Base-by-base conservation (phyloP, 2,888 invertebrate genomes). In the Pandemis heparana region DNA sequence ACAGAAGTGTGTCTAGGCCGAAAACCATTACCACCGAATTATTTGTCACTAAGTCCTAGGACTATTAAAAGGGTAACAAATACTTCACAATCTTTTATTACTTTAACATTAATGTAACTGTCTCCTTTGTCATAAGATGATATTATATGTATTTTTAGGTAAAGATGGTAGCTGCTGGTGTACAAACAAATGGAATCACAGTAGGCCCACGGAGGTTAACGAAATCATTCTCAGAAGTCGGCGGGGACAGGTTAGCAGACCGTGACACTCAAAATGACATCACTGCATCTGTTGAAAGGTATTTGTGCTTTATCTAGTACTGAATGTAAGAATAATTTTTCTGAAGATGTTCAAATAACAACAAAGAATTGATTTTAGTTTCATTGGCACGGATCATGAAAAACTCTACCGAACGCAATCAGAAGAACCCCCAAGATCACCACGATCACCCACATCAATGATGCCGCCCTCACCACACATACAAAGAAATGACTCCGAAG, bases 141-240 rank as follows among this genome's bases (percentile, higher is more conserved):
- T 41, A 9, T 53, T 14, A 38, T 1, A 5, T 48, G 64, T 46
- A 63, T 16, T 80, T 89, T 69, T 81, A 97, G 95, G 97, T 98
- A 23, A 97, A 97, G 89, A 98, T 98, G 96, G 97, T 98, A 61
- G 98, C 98, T 12, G 98, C 98, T 85, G 98, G 97, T 23, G 98
- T 98, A 10, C 98, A 98, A 92, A 98, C 98, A 3, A 98, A 98
- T 89, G 98, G 98, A 1, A 92, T 96, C 75, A 92, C 96, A 72
- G 89, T 95, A 75, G 94, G 94, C 74, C 81, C 82, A 61, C 95
- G 97, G 79, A 97, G 97, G 89, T 92, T 98, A 76, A 97, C 97
- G 59, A 98, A 98, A 90, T 98, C 97, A 71, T 96, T 96, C 78
- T 98, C 98, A 3, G 98, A 98, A 92, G 97, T 97, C 59, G 91